These are phyloP conservation scores for Pseudococcus longispinus DNA, from an alignment of 2,888 invertebrate species.

Conservation along the genomic window DNA sequence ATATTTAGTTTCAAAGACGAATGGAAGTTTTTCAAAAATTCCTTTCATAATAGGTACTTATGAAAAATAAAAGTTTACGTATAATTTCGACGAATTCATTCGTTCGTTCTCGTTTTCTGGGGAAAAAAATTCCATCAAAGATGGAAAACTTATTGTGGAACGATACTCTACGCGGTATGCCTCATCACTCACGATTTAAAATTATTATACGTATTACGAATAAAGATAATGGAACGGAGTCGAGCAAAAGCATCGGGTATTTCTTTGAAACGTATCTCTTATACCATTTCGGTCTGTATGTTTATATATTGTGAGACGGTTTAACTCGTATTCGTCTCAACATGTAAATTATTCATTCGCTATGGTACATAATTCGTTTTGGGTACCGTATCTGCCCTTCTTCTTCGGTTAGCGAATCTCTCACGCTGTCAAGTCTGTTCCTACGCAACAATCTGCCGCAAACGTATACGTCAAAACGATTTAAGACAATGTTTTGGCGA, in stretches of 20 bases:
- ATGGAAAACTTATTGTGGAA: too few species aligned
- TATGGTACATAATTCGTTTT: background rate
- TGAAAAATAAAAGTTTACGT: too few species aligned
- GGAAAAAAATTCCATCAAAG: too few species aligned
- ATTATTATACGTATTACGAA: too few species aligned
- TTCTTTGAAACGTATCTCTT: background rate
- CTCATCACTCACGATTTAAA: too few species aligned
- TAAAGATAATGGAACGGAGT: background rate
- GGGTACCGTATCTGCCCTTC: background rate
- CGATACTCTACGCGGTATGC: too few species aligned
- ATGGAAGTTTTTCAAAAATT: background rate
- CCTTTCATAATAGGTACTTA: background rate
- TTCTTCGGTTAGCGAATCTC: background rate
- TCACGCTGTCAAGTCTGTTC: background rate
- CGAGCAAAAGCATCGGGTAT: background rate
- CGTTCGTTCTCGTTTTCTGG: too few species aligned
- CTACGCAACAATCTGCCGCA: slow-evolving; percentile 18
- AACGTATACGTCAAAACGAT: slow-evolving; percentile 15
- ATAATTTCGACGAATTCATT: too few species aligned
- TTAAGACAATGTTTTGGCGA: slow-evolving; percentile 1
- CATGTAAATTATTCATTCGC: background rate
- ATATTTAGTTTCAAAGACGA: background rate
- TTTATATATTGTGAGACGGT: background rate
- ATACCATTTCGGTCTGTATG: background rate
- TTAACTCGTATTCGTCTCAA: background rate